A percentile compares a stretch with the other conserved stretches of the same genome.
phyloP scores from a whole-genome alignment of 2,113 vertebrate genomes.

The Hyla sarda region DNA sequence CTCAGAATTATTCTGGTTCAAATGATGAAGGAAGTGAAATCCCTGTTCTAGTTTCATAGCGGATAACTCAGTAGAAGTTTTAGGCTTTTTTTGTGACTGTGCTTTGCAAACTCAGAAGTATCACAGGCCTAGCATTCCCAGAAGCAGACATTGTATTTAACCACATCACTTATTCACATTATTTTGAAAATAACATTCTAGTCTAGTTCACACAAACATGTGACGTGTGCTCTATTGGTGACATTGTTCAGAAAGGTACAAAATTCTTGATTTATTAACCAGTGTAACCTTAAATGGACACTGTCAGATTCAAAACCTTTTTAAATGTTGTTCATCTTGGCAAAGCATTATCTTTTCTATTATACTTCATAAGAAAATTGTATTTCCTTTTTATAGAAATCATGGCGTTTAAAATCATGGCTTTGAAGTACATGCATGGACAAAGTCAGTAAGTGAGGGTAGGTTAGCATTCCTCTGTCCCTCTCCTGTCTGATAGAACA shows the following conservation, averaged over 20 bases:
- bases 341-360: too few species aligned
- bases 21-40: conserved; percentile 55
- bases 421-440: too few species aligned
- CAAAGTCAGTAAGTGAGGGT: too few species aligned
- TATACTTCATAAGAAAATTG: too few species aligned
- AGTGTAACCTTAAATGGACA: background rate
- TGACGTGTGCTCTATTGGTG: background rate
- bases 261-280: background rate
- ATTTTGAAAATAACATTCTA: conserved; percentile 56
- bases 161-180: conserved; percentile 62
- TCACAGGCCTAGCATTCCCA: conserved; percentile 64
- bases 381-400: too few species aligned
- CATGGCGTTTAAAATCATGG: too few species aligned
- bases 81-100: background rate
- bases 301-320: too few species aligned
- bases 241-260: background rate
- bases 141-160: conserved; percentile 62
- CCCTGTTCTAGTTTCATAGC: conserved; percentile 56
- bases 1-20: conserved; percentile 48
- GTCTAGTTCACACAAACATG: conserved; percentile 34
- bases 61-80: conserved; percentile 23
- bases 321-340: too few species aligned
- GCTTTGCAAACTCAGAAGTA: conserved; percentile 50
- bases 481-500: too few species aligned
- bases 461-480: too few species aligned